Evolutionary conservation across 2,113 vertebrate genomes (phyloP).

Genomic region (Sapajus apella): DNA sequence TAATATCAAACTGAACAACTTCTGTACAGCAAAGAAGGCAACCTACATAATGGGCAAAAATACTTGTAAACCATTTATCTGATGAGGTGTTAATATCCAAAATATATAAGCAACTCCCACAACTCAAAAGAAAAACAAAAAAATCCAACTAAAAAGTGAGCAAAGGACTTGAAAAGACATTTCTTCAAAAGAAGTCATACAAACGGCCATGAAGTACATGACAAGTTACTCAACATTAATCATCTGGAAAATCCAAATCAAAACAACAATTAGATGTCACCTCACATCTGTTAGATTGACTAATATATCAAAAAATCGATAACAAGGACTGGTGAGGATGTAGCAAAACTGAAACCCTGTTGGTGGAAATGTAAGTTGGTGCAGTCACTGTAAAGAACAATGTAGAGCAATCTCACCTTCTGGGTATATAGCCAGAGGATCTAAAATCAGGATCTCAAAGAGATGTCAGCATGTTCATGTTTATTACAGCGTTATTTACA

Average conservation of each 20-base stretch:
- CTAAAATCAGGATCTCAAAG: no score
- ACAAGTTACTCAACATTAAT: background rate
- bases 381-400: background rate
- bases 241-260: background rate
- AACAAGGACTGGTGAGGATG: background rate
- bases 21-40: no score
- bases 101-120: no score
- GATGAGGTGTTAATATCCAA: no score
- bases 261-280: background rate
- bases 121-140: no score
- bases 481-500: no score
- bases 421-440: background rate
- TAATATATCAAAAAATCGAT: background rate
- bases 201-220: no score
- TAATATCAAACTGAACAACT: no score
- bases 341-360: background rate
- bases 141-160: no score
- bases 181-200: background rate
- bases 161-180: background rate
- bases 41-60: no score
- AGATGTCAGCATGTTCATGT: background rate
- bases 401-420: background rate
- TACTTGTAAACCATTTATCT: no score
- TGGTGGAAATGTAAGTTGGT: background rate
- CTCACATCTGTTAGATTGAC: background rate